phyloP scores from a whole-genome alignment of 2,797 vertebrate species.

The Hozukius guyotensis region DNA sequence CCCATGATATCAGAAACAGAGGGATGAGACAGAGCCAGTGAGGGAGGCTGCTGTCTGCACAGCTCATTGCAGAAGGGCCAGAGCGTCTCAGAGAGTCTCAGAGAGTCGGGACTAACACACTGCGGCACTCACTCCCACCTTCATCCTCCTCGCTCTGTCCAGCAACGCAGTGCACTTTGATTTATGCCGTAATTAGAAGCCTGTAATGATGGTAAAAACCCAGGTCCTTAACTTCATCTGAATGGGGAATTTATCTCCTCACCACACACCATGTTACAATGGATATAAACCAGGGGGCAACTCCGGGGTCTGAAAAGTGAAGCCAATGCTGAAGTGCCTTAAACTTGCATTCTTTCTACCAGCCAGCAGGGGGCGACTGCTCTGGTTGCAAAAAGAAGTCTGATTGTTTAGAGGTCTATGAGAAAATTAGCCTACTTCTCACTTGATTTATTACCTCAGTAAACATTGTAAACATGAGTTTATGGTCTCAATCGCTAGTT shows the following conservation, averaged over 20 bases:
- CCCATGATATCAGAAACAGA: background rate
- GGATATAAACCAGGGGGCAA: background rate
- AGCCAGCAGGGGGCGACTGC: too few relatives aligned
- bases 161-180: slow-evolving; percentile 1
- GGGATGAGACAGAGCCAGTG: background rate
- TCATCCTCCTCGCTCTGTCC: slow-evolving; percentile 3
- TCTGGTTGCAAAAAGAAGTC: too few relatives aligned
- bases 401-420: too few relatives aligned
- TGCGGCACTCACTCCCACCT: slow-evolving; percentile 18
- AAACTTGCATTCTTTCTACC: too few relatives aligned
- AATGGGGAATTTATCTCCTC: slow-evolving; percentile 1
- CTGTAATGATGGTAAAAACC: slow-evolving; percentile 9
- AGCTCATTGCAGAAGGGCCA: background rate
- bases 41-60: slow-evolving; percentile 5
- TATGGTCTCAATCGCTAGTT: too few relatives aligned
- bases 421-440: too few relatives aligned
- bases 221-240: background rate
- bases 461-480: too few relatives aligned
- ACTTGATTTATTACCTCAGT: too few relatives aligned
- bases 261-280: background rate
- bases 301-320: too few relatives aligned
- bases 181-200: slow-evolving; percentile 42
- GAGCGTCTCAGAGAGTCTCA: background rate
- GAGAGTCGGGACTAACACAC: background rate
- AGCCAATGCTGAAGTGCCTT: too few relatives aligned